Evolutionary conservation across 92 coral and sea anemone species (phyloP).

Genomic region (Pocillopora meandrina): DNA sequence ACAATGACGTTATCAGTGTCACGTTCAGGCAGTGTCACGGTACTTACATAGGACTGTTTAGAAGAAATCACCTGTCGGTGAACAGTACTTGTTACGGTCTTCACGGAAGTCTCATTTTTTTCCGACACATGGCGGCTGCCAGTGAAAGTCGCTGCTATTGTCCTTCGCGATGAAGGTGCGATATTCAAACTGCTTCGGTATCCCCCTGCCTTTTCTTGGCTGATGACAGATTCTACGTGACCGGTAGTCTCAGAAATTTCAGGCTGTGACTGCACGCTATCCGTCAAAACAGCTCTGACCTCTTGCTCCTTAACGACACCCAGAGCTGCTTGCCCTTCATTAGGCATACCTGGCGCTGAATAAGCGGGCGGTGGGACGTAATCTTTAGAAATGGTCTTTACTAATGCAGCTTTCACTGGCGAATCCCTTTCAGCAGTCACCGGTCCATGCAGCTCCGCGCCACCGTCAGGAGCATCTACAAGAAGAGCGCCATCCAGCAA

Average conservation of each 20-base stretch:
- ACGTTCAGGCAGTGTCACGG: constrained; percentile 42
- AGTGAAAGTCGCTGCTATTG: constrained; percentile 35
- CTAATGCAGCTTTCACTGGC: constrained; percentile 69
- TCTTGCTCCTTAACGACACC: constrained; percentile 30
- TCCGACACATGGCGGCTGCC: constrained; percentile 32
- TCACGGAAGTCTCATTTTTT: constrained; percentile 25
- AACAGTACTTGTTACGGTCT: constrained; percentile 18
- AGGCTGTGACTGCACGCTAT: constrained; percentile 11
- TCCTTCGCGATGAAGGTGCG: constrained; percentile 28
- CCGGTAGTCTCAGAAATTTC: neutral
- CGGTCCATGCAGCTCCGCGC: constrained; percentile 36
- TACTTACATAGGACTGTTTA: constrained; percentile 38
- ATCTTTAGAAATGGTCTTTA: constrained; percentile 64
- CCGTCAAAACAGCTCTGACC: neutral
- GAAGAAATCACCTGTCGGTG: constrained; percentile 26
- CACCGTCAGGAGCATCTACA: constrained; percentile 22
- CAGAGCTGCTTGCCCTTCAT: constrained; percentile 19
- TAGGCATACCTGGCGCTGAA: constrained; percentile 11
- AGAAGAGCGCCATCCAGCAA: constrained; percentile 10
- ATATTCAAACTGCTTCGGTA: constrained; percentile 45
- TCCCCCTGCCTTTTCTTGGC: constrained; percentile 19
- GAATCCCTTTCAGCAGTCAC: constrained; percentile 59
- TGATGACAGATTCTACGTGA: neutral
- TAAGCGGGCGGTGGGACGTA: constrained; percentile 30
- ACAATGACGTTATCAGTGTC: constrained; percentile 14